Percentiles rank a stretch among this genome's conserved stretches.
These are phyloP conservation scores for Hydropotes inermis DNA, from an alignment of 2,113 vertebrate species.

Conservation along the genomic window DNA sequence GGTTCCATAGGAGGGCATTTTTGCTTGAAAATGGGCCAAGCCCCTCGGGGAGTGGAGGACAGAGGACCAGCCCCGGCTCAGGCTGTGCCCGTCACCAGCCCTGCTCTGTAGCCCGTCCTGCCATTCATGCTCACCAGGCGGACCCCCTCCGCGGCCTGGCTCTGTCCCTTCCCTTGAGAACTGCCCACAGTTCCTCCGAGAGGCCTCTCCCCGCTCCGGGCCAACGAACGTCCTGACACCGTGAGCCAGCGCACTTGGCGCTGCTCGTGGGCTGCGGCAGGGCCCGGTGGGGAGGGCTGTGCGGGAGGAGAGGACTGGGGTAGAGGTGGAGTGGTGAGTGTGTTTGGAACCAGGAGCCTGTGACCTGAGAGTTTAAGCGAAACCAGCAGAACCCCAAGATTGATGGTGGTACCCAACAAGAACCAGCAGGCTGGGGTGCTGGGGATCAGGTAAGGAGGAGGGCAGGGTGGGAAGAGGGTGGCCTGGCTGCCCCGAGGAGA, in stretches of 20 bases:
- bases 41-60: neutral
- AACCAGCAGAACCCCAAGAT: neutral
- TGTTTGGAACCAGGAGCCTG: neutral
- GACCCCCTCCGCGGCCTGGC: neutral
- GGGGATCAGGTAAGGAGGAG: neutral
- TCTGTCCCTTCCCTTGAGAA: neutral
- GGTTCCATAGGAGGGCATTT: neutral
- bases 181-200: neutral
- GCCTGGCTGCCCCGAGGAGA: neutral
- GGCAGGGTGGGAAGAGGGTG: neutral
- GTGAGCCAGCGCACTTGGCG: fast-evolving
- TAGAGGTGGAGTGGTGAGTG: neutral
- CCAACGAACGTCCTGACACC: fast-evolving
- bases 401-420: neutral
- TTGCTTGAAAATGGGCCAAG: neutral
- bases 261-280: neutral
- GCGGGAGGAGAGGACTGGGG: neutral
- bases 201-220: neutral
- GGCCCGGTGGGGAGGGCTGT: too few relatives aligned
- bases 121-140: neutral
- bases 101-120: neutral
- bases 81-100: neutral
- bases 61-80: neutral
- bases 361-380: neutral
- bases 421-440: neutral